phyloP scores from a whole-genome alignment of 2,797 vertebrate species.

The Sebastes umbrosus region DNA sequence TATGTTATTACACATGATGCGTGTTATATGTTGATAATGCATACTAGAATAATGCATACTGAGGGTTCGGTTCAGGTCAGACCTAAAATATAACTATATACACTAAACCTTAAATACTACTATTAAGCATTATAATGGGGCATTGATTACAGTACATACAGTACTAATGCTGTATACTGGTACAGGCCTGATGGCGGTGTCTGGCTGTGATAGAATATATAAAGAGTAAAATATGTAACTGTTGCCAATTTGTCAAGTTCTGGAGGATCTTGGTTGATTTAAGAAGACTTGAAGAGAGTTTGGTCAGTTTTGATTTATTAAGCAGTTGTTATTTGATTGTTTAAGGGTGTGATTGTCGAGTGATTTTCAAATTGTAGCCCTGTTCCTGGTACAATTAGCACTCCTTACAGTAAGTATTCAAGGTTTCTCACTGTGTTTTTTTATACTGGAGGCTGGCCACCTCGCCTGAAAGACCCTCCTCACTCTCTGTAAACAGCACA shows the following conservation, averaged over 20 bases:
- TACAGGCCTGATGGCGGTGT: neutral
- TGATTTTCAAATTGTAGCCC: neutral
- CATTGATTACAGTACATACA: neutral
- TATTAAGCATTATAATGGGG: neutral
- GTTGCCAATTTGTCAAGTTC: neutral
- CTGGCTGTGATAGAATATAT: neutral
- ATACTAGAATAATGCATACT: neutral
- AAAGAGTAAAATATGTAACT: neutral
- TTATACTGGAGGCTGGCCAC: neutral
- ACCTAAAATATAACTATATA: neutral
- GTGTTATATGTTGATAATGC: neutral
- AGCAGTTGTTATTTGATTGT: too few relatives aligned
- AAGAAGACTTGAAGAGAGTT: neutral
- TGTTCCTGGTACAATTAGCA: neutral
- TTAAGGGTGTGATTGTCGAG: neutral
- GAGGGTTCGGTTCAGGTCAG: neutral
- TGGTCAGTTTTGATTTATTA: neutral
- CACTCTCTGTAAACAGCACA: neutral
- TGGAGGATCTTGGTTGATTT: neutral
- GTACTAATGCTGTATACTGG: neutral
- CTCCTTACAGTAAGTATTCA: neutral
- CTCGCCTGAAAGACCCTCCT: too few relatives aligned
- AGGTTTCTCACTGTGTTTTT: neutral
- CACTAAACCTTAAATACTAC: neutral
- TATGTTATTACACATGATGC: neutral